These are phyloP conservation scores for Astropecten irregularis DNA, from an alignment of 53 echinoderm and acorn worm species.

Conservation along the genomic window DNA sequence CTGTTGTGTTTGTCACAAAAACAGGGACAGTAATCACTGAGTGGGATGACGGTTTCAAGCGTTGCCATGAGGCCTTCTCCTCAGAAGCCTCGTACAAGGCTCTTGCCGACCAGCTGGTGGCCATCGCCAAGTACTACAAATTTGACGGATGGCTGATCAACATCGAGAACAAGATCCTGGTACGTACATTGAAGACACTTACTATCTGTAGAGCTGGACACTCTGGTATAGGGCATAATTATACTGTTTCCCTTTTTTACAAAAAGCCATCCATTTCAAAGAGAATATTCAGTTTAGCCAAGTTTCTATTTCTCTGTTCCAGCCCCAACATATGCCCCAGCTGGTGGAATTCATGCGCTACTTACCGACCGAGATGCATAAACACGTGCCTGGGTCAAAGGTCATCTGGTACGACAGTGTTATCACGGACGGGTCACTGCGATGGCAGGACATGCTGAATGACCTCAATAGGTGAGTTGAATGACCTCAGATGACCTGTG, in stretches of 20 bases:
- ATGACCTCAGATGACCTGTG: too few relatives aligned
- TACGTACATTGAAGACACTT: slow-evolving; percentile 43
- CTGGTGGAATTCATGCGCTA: slow-evolving; percentile 83
- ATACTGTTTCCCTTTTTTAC: too few relatives aligned
- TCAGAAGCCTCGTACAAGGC: slow-evolving; percentile 79
- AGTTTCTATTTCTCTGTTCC: slow-evolving; percentile 13
- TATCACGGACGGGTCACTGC: slow-evolving; percentile 84
- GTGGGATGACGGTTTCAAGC: slow-evolving; percentile 79
- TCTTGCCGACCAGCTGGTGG: slow-evolving; percentile 89
- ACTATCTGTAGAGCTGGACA: too few relatives aligned
- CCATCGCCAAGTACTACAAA: slow-evolving; percentile 85
- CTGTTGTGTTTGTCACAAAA: too few relatives aligned
- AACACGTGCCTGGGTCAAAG: slow-evolving; percentile 76
- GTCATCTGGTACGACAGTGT: slow-evolving; percentile 99
- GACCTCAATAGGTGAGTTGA: slow-evolving; percentile 82
- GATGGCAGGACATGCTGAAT: slow-evolving; percentile 98
- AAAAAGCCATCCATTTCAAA: too few relatives aligned
- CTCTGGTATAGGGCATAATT: too few relatives aligned
- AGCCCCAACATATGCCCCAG: slow-evolving; percentile 90
- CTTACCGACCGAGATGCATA: slow-evolving; percentile 80
- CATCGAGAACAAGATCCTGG: slow-evolving; percentile 91
- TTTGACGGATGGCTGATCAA: slow-evolving; percentile 99
- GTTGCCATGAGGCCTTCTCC: slow-evolving; percentile 72
- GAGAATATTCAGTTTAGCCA: too few relatives aligned
- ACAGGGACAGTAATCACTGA: slow-evolving; percentile 97